Conservation (phyloP, 2,888 invertebrate genomes). For the Macropis europaea region DNA sequence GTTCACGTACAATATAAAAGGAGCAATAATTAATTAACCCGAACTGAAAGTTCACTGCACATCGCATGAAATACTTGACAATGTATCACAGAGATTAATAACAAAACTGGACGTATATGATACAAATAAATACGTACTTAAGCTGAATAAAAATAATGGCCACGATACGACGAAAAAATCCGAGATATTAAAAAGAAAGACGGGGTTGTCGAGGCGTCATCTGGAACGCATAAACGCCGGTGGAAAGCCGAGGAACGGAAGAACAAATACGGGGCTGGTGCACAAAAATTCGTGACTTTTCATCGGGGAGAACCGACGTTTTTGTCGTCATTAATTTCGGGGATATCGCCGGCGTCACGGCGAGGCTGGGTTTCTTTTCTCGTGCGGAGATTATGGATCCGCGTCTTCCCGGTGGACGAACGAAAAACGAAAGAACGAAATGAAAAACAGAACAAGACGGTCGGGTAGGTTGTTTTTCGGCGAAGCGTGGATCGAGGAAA, state of each 20-base stretch:
- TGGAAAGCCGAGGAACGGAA: slow-evolving; percentile 17
- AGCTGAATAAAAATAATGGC: no score
- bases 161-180: no score
- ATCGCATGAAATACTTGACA: no score
- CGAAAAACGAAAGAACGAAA: background rate
- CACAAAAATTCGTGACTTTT: slow-evolving; percentile 41
- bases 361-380: slow-evolving; percentile 37
- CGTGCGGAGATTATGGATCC: slow-evolving; percentile 46
- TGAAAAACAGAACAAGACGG: background rate
- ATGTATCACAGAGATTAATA: no score
- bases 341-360: slow-evolving; percentile 43
- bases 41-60: no score
- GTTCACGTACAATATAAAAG: no score
- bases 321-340: slow-evolving; percentile 54
- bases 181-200: background rate
- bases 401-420: background rate
- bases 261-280: background rate
- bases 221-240: slow-evolving; percentile 24
- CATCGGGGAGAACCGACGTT: slow-evolving; percentile 23
- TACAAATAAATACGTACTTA: no score
- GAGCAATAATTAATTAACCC: no score
- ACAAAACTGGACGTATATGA: no score
- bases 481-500: background rate
- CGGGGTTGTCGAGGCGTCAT: background rate
- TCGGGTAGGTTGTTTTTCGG: background rate